Base-by-base conservation (phyloP, 2,113 vertebrate species). In the Tiliqua scincoides region DNA sequence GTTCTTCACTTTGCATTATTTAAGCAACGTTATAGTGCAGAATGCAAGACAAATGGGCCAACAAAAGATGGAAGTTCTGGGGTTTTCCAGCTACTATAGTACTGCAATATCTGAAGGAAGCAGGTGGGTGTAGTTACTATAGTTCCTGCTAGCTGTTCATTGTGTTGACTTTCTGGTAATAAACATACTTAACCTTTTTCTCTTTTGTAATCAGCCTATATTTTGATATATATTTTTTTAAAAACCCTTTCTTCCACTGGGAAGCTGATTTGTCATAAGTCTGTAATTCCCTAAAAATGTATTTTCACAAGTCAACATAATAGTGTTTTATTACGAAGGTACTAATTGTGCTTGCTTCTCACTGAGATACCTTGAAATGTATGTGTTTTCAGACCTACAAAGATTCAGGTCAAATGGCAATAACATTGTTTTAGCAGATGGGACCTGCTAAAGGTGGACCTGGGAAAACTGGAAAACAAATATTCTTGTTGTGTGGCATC, bases 41-140 rank as follows among this genome's bases (percentile, higher is more conserved):
- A 48, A 59, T 68, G 17, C 37, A 59, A 82, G 17, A 61, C 52
- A 0, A 65, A 72, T 85, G 67, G 27, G 74, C 65, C 27, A 17
- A 2, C 84, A 48, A 6, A 65, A 57, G 30, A 0, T 67, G 27
- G 25, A 35, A 0, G 0, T 73, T 77, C 54, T 21, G 65, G 10
- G 25, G 48, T 81, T 75, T 84, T 85, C 65, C 71, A 86, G 20
- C 77, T 84, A 43, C 72, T 23, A 72, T 78, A 83, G 72, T 70
- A 14, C 37, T 57, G 43, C 25, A 11, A 27, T 90, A 68, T 78
- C 84, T 0, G 6, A 91, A 91, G 86, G 85, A 87, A 85, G 82
- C 74, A 68, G 87, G 80, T 89, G 91, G 83, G n/a, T 27, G 84
- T 77, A 1, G 43, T 79, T 83, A 76, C 68, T 70, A 37, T 82